phyloP scores from a whole-genome alignment of 92 coral and sea anemone genomes.

The Palythoa grandiflora region DNA sequence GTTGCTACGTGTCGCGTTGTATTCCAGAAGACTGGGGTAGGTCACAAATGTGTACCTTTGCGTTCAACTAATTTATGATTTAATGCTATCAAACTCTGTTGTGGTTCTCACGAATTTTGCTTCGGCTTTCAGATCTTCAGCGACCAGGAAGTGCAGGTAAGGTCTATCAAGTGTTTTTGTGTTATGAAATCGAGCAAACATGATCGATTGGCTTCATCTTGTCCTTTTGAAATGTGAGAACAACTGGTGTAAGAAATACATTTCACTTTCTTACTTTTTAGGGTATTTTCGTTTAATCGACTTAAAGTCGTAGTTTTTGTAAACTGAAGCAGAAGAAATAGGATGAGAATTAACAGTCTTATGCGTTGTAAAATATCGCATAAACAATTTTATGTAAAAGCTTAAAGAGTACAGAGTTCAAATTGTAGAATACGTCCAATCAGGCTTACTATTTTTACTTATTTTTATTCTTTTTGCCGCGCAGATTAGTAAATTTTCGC shows the following conservation, averaged over 20 bases:
- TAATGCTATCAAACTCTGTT: background rate
- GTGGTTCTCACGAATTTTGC: background rate
- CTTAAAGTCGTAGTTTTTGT: too few relatives aligned
- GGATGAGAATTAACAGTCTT: too few relatives aligned
- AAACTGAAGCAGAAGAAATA: too few relatives aligned
- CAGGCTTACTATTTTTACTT: too few relatives aligned
- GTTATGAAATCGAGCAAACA: background rate
- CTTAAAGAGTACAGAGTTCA: too few relatives aligned
- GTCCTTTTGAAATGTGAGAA: background rate
- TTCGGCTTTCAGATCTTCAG: slow-evolving; percentile 11
- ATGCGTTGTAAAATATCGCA: too few relatives aligned
- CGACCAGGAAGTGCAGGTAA: slow-evolving; percentile 45
- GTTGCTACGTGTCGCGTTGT: slow-evolving; percentile 36
- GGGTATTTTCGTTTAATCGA: background rate
- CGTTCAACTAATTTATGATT: background rate
- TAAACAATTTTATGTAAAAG: too few relatives aligned
- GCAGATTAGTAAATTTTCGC: too few relatives aligned
- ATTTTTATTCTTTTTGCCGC: too few relatives aligned
- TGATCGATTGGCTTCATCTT: background rate
- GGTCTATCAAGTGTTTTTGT: background rate
- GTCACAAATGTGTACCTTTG: background rate
- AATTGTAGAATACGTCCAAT: too few relatives aligned
- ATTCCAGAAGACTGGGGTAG: slow-evolving; percentile 44
- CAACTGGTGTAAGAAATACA: background rate
- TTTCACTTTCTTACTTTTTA: background rate